These are phyloP conservation scores for Lophotis ruficrista DNA, from an alignment of 2,113 vertebrate species.

Conservation along the genomic window DNA sequence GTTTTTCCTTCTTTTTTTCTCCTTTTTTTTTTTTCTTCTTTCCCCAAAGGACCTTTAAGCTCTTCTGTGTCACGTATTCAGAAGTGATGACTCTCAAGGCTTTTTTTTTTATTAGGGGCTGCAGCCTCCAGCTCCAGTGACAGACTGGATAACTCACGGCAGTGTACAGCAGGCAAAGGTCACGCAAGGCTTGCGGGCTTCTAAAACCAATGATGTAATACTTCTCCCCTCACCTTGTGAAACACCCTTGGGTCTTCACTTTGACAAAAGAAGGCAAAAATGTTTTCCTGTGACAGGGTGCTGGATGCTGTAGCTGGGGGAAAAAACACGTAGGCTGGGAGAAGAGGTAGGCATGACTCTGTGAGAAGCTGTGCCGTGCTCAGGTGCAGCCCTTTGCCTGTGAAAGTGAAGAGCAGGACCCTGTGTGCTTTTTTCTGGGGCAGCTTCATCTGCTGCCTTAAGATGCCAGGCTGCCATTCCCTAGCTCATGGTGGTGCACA, in stretches of 20 bases:
- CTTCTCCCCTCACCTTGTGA: not conserved
- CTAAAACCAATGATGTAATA: fast-evolving
- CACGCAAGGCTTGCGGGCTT: not conserved
- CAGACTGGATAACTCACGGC: not conserved
- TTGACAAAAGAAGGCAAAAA: not conserved
- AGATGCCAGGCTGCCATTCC: not conserved
- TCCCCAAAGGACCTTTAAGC: not conserved
- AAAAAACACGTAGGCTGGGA: not conserved
- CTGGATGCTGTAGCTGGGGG: not conserved
- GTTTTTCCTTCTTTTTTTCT: not conserved
- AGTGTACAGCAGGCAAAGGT: not conserved
- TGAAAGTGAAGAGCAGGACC: not conserved
- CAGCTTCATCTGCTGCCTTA: not conserved
- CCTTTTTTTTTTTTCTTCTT: no score
- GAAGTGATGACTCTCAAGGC: not conserved
- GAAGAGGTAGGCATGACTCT: not conserved
- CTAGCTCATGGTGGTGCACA: not conserved
- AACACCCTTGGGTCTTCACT: not conserved
- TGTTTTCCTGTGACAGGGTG: not conserved
- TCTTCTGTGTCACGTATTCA: not conserved
- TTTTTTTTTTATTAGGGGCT: not conserved
- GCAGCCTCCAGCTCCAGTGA: not conserved
- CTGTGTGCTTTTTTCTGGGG: not conserved
- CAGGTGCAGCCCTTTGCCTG: not conserved
- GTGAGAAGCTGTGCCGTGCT: not conserved